A percentile compares a stretch with the other conserved stretches of the same genome.
Conservation (phyloP, 2,888 invertebrate genomes). For the Melolontha melolontha region DNA sequence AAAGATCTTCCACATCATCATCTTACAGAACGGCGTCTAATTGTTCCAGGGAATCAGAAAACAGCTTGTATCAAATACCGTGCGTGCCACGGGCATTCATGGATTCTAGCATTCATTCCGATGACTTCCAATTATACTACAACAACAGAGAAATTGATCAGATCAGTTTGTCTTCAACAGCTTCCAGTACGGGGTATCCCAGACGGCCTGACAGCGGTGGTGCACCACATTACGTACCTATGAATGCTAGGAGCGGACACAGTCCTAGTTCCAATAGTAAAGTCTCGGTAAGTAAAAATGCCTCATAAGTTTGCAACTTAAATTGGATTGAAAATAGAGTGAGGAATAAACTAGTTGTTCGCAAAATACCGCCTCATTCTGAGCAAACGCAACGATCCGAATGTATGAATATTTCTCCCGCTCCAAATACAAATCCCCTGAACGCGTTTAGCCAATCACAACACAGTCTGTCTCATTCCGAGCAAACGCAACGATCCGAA, state of each 20-base stretch:
- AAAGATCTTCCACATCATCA: slow-evolving; percentile 51
- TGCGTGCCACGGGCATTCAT: slow-evolving; percentile 69
- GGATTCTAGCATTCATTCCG: slow-evolving; percentile 71
- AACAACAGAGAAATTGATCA: slow-evolving; percentile 71
- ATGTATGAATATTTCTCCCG: no score
- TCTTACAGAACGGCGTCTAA: slow-evolving; percentile 60
- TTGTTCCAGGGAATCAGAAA: slow-evolving; percentile 70
- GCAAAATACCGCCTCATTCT: no score
- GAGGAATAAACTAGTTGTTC: no score
- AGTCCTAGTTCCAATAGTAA: slow-evolving; percentile 73
- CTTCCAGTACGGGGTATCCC: slow-evolving; percentile 71
- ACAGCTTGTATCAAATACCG: slow-evolving; percentile 70
- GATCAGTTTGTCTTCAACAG: slow-evolving; percentile 72
- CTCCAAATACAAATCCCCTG: no score
- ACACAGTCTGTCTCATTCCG: no score
- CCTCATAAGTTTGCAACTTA: slow-evolving; percentile 19
- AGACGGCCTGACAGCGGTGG: slow-evolving; percentile 67
- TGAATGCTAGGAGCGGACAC: slow-evolving; percentile 68
- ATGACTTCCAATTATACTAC: slow-evolving; percentile 67
- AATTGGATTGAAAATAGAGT: no score
- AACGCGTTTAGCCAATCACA: no score
- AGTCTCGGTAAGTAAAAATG: slow-evolving; percentile 69
- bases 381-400: no score
- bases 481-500: no score
- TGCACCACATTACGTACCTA: slow-evolving; percentile 70